These are phyloP conservation scores for Tethya wilhelma DNA, from an alignment of 37 sponge, comb jelly and placozoan genomes.

Conservation along the genomic window DNA sequence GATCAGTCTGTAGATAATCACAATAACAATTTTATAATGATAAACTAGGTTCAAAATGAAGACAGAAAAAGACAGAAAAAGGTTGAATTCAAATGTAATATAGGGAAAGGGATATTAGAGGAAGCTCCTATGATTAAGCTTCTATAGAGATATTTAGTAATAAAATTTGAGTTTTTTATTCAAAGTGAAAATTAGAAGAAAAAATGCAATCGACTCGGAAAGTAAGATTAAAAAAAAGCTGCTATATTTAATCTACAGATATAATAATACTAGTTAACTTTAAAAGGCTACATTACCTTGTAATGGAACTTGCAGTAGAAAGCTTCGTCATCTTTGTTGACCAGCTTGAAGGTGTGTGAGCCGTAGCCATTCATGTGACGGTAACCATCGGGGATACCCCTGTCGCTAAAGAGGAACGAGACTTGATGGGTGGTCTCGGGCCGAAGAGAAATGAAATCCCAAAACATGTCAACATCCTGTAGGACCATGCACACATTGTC, in stretches of 20 bases:
- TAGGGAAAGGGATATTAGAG: not conserved
- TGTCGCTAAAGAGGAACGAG: constrained; percentile 86
- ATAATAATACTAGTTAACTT: no score
- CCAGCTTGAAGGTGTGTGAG: constrained; percentile 88
- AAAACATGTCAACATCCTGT: constrained; percentile 91
- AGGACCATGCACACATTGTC: not conserved
- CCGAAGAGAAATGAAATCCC: constrained; percentile 88
- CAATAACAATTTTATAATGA: no score
- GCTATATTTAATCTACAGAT: no score
- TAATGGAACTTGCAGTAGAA: constrained; percentile 92
- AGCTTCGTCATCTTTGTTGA: constrained; percentile 60
- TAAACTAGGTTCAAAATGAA: not conserved
- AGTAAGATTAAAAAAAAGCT: no score
- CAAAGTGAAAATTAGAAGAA: no score
- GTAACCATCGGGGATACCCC: constrained; percentile 89
- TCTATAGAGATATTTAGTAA: not conserved
- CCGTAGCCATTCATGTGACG: constrained; percentile 92
- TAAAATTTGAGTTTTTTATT: no score
- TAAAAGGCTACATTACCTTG: no score
- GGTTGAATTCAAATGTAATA: not conserved
- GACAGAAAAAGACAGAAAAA: not conserved
- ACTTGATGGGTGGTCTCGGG: constrained; percentile 91
- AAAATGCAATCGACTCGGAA: no score
- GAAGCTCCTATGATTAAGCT: not conserved
- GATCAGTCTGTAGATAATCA: constrained; percentile 74